Evolutionary conservation across 2,888 invertebrate species (phyloP).

Genomic region (Ectemnius continuus): DNA sequence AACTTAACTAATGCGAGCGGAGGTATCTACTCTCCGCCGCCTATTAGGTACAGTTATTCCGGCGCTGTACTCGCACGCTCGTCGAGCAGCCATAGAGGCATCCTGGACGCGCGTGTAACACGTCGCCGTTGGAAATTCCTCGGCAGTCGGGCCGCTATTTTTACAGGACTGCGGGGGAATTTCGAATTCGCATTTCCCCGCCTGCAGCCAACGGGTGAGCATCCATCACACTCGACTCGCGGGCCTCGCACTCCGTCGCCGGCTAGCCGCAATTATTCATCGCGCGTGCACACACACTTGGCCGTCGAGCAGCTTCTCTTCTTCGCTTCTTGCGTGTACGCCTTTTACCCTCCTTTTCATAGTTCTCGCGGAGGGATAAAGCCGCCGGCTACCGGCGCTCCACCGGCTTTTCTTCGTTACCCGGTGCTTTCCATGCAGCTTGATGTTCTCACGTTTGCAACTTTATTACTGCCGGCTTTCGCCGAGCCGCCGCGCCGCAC

Average conservation of each 20-base stretch:
- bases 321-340: constrained; percentile 23
- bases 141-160: constrained; percentile 50
- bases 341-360: constrained; percentile 16
- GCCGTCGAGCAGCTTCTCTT: too few species aligned
- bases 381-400: background rate
- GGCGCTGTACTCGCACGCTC: constrained; percentile 21
- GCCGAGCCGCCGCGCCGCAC: background rate
- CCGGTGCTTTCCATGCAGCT: background rate
- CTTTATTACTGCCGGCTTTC: constrained; percentile 11
- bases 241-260: constrained; percentile 29
- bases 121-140: constrained; percentile 46
- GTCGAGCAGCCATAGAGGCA: constrained; percentile 9
- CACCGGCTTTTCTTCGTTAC: background rate
- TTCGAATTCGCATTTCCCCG: constrained; percentile 61
- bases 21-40: constrained; percentile 40
- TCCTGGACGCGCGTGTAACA: constrained; percentile 19
- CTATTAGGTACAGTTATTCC: constrained; percentile 59
- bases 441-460: constrained; percentile 17
- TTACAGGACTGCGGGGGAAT: constrained; percentile 49
- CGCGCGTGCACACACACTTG: constrained; percentile 42
- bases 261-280: constrained; percentile 62
- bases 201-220: constrained; percentile 46
- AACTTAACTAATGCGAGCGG: too few species aligned
- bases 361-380: constrained; percentile 24
- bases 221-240: constrained; percentile 62